Conservation (phyloP, 2,797 vertebrate genomes). For the Crenichthys baileyi region DNA sequence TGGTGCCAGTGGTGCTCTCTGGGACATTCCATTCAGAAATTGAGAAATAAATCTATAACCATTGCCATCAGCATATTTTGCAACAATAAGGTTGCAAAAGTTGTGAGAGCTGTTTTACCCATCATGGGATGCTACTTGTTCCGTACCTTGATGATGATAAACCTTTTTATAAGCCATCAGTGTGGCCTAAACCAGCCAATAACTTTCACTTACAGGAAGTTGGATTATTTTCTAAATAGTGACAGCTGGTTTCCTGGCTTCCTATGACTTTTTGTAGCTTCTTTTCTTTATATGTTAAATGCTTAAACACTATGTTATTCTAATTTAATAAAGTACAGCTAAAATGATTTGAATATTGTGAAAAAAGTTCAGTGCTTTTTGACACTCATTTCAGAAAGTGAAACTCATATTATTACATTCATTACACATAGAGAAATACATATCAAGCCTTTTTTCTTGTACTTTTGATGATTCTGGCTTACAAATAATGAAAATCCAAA, state of each 20-base stretch:
- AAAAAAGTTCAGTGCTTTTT: too few relatives aligned
- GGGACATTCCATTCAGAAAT: not conserved
- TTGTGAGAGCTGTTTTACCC: not conserved
- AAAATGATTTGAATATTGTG: too few relatives aligned
- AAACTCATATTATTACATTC: not conserved
- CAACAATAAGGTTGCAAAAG: not conserved
- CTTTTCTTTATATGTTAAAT: not conserved
- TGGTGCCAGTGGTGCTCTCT: not conserved
- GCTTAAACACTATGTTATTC: too few relatives aligned
- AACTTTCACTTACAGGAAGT: not conserved
- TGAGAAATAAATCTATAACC: not conserved
- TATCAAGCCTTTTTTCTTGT: not conserved
- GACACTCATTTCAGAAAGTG: not conserved
- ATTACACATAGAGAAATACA: not conserved
- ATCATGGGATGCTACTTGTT: not conserved
- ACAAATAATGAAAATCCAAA: not conserved
- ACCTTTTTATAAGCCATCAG: not conserved
- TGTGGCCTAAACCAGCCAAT: not conserved
- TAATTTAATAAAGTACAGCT: too few relatives aligned
- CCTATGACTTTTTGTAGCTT: not conserved
- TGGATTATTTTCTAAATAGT: not conserved
- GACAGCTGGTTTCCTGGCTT: not conserved
- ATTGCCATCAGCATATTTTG: not conserved
- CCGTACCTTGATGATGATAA: not conserved
- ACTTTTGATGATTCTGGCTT: not conserved